Evolutionary conservation across 2,113 vertebrate genomes (phyloP).

Genomic region (Piliocolobus tephrosceles): DNA sequence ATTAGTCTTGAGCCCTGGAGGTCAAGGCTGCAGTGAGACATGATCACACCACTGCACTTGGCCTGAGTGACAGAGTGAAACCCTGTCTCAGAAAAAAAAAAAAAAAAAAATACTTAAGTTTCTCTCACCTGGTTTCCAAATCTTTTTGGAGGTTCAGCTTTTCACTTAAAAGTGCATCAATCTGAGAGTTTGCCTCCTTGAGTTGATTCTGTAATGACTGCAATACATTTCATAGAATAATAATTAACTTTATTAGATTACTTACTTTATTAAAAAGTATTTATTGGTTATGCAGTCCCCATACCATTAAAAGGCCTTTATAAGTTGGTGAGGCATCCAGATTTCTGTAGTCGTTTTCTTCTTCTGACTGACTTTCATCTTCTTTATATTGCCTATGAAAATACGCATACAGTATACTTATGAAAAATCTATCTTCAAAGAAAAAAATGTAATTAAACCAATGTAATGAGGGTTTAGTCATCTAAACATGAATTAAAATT

Average conservation of each 20-base stretch:
- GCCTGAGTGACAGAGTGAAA: too few relatives aligned
- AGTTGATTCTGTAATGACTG: slow-evolving; percentile 91
- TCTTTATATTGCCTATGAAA: slow-evolving; percentile 81
- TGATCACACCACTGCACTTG: too few relatives aligned
- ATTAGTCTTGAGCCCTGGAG: too few relatives aligned
- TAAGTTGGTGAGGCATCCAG: slow-evolving; percentile 82
- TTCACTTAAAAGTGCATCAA: slow-evolving; percentile 85
- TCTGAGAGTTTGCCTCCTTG: slow-evolving; percentile 82
- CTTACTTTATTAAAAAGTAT: background rate
- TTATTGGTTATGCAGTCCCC: slow-evolving; percentile 44
- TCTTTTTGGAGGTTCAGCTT: slow-evolving; percentile 86
- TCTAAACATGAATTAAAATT: slow-evolving; percentile 30
- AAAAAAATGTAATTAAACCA: slow-evolving; percentile 26
- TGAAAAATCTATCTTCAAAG: slow-evolving; percentile 50
- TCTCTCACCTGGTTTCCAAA: slow-evolving; percentile 87
- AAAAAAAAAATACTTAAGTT: background rate
- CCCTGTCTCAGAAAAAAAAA: background rate
- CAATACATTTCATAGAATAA: slow-evolving; percentile 61
- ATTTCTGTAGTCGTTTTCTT: slow-evolving; percentile 72
- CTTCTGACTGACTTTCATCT: slow-evolving; percentile 76
- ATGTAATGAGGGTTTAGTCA: background rate
- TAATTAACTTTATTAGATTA: slow-evolving; percentile 20
- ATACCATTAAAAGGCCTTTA: slow-evolving; percentile 88
- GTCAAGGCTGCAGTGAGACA: too few relatives aligned
- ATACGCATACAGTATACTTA: slow-evolving; percentile 31